Evolutionary conservation across 2,113 vertebrate genomes (phyloP), one percentile per base, ranked within the genome.

Genomic region (Mustela nigripes): DNA sequence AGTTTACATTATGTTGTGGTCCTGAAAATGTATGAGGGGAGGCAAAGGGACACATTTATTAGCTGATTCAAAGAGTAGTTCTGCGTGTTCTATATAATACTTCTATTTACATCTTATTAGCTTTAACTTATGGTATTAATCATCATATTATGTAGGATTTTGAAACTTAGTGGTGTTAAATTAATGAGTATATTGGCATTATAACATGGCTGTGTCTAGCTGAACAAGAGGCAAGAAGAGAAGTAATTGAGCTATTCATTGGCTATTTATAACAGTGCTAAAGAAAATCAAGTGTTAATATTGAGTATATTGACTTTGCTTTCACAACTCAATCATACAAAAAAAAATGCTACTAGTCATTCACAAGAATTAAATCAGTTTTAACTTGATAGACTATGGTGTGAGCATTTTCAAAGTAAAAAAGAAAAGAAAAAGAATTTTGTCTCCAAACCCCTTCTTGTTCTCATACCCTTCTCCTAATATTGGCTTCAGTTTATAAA

Each of bases 361-460:
- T 94, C 79, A 39, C 48, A 14, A 74, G 18, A 96, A 84, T 56
- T 31, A 93, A 83, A 92, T 91, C 28, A 53, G 31, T 81, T 97
- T 82, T 96, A 26, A 48, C 50, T 84, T 79, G 69, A 62, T 78
- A 83, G 6, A 28, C 33, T 80, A n/a, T 53, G 28, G 39, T 33
- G 21, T 89, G 22, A 71, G 12, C 26, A 36, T 42, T 84, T 78
- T 84, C 24, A 79, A 62, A 56, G 71, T 78, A 65, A 39, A 88
- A 58, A n/a, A 67, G 15, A 62, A 81, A 82, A 83, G 16, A 63
- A 74, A 82, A 12, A 39, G 22, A 39, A 28, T 67, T 96, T 81
- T 71, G 7, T 76, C 67, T 83, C 18, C 56, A 89, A 21, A 26
- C 5, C 5, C 26, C 26, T 65, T 48, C 36, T 24, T 67, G 26